Conservation (phyloP, 2,113 vertebrate genomes). For the Megaceryle torquata region DNA sequence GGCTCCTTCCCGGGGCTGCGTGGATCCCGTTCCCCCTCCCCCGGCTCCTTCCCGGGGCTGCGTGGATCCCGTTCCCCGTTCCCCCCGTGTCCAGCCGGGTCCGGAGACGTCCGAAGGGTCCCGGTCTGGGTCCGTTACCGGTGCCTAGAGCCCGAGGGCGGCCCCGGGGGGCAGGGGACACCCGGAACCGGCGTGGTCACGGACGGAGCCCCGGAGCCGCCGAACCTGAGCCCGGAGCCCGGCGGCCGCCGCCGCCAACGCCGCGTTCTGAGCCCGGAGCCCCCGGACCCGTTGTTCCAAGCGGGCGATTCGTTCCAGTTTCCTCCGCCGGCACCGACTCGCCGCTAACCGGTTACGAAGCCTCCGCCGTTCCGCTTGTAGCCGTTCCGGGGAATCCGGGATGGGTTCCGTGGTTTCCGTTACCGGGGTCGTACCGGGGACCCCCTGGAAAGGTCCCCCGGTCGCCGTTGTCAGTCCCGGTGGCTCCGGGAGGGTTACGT, state of each 20-base stretch:
- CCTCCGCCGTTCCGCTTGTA: slow-evolving; percentile 90
- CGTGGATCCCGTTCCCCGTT: too few species aligned
- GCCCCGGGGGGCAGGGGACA: slow-evolving; percentile 84
- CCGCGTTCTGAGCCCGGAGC: slow-evolving; percentile 88
- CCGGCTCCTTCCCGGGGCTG: too few species aligned
- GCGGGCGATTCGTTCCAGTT: slow-evolving; percentile 90
- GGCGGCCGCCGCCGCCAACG: slow-evolving; percentile 86
- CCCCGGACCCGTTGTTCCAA: slow-evolving; percentile 91
- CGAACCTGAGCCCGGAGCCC: slow-evolving; percentile 90
- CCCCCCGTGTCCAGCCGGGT: too few species aligned
- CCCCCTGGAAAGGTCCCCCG: neutral
- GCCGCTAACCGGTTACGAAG: slow-evolving; percentile 90
- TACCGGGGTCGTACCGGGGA: neutral
- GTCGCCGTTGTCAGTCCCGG: too few species aligned
- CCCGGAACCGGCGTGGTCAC: slow-evolving; percentile 89
- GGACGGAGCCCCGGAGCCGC: slow-evolving; percentile 90
- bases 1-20: too few species aligned
- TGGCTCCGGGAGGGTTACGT: too few species aligned
- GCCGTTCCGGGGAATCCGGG: slow-evolving; percentile 87
- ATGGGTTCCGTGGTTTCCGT: slow-evolving; percentile 85
- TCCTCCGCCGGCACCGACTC: slow-evolving; percentile 90
- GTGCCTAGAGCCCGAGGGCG: neutral
- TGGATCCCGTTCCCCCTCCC: too few species aligned
- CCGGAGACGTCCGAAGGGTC: neutral
- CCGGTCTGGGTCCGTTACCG: neutral